These are phyloP conservation scores for Perithous albicinctus DNA, from an alignment of 2,888 invertebrate genomes.

Conservation along the genomic window DNA sequence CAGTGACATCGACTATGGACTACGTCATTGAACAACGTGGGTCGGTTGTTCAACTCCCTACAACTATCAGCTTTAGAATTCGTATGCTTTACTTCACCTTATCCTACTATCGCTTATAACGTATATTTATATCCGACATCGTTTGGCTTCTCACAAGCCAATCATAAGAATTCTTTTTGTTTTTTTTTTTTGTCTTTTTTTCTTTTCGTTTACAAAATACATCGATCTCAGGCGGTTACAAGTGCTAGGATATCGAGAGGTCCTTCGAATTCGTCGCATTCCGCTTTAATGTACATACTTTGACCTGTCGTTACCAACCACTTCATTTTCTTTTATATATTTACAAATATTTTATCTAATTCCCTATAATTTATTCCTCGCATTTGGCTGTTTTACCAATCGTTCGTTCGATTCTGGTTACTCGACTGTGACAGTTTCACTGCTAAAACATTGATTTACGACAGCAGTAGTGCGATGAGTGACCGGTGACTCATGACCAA, in stretches of 20 bases:
- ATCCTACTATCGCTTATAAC: conserved; percentile 69
- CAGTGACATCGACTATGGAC: conserved; percentile 80
- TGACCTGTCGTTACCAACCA: not conserved
- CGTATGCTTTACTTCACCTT: conserved; percentile 84
- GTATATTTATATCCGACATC: conserved; percentile 49
- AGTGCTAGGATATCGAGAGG: conserved; percentile 53
- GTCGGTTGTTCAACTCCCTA: conserved; percentile 79
- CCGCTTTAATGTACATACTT: conserved; percentile 20
- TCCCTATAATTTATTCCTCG: conserved; percentile 29
- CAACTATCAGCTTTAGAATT: conserved; percentile 84
- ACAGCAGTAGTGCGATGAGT: not conserved
- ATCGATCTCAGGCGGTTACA: conserved; percentile 55
- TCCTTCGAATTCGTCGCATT: conserved; percentile 53
- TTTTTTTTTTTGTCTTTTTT: conserved; percentile 36
- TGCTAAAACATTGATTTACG: not conserved
- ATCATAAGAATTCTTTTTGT: conserved; percentile 18
- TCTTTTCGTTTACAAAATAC: conserved; percentile 64
- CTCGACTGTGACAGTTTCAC: conserved; percentile 1
- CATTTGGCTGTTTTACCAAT: conserved; percentile 10
- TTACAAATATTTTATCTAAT: conserved; percentile 40
- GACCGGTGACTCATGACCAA: not conserved
- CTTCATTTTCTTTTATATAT: conserved; percentile 17
- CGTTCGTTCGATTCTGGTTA: not conserved
- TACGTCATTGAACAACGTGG: conserved; percentile 80
- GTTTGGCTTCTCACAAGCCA: conserved; percentile 46